Evolutionary conservation across 2,888 invertebrate genomes (phyloP).

Genomic region (Zele albiditarsus): DNA sequence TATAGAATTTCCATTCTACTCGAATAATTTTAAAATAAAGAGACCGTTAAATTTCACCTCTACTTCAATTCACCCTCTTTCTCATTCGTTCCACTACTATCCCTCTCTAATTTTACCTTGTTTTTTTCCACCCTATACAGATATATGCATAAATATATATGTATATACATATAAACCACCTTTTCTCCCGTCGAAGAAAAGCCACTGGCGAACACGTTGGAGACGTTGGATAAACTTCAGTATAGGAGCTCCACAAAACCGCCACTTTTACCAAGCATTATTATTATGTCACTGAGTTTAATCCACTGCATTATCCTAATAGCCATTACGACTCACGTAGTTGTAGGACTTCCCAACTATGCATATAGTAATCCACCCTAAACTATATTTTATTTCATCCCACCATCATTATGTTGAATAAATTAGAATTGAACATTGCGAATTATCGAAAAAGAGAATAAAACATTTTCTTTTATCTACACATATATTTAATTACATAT

Average conservation of each 20-base stretch:
- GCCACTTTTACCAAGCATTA: constrained; percentile 2
- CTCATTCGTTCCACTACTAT: background rate
- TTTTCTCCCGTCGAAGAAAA: background rate
- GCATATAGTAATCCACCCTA: background rate
- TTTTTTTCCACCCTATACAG: background rate
- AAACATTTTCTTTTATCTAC: background rate
- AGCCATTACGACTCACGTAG: background rate
- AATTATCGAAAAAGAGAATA: background rate
- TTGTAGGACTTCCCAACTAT: constrained; percentile 18
- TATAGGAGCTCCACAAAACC: constrained; percentile 7
- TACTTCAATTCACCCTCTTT: constrained; percentile 2
- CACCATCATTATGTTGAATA: background rate
- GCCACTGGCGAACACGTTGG: background rate
- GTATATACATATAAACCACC: background rate
- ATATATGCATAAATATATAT: background rate
- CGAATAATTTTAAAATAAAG: background rate
- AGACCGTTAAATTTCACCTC: background rate
- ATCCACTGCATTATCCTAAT: constrained; percentile 10
- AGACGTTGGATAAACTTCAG: constrained; percentile 5
- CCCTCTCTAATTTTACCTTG: background rate
- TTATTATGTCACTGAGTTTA: constrained; percentile 24
- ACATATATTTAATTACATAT: too few relatives aligned
- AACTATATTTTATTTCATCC: background rate
- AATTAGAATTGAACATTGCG: background rate
- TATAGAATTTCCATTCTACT: background rate